Percentiles rank a stretch among this genome's conserved stretches.
Evolutionary conservation across 2,113 vertebrate genomes (phyloP).

Genomic region (Pelobates fuscus): DNA sequence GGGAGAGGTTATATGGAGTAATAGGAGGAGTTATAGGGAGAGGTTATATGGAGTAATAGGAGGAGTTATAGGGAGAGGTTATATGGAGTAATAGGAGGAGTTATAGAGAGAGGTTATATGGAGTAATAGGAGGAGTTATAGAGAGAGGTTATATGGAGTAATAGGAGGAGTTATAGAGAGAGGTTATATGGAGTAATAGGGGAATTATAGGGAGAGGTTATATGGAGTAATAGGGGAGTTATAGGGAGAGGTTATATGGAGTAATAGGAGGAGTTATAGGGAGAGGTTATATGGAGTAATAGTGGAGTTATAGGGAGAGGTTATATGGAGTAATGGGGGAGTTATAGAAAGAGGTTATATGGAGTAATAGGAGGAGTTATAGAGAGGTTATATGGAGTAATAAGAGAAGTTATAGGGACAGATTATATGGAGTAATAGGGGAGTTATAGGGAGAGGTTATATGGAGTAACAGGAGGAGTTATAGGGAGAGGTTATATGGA

Average conservation of each 20-base stretch:
- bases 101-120: no score
- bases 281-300: background rate
- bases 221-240: background rate
- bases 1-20: no score
- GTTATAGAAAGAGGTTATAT: background rate
- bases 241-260: constrained; percentile 9
- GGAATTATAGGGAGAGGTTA: background rate
- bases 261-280: constrained; percentile 5
- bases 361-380: background rate
- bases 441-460: background rate
- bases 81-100: no score
- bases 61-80: no score
- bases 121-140: background rate
- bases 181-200: constrained; percentile 11
- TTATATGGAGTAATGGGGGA: constrained; percentile 11
- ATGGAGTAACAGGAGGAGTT: constrained; percentile 11
- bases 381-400: constrained; percentile 12
- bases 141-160: constrained; percentile 7
- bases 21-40: no score
- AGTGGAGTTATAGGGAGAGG: background rate
- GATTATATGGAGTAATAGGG: background rate
- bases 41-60: no score
- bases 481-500: background rate
- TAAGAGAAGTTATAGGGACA: background rate
- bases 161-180: background rate